phyloP scores from a whole-genome alignment of 2,888 invertebrate genomes.

The Salticus scenicus region DNA sequence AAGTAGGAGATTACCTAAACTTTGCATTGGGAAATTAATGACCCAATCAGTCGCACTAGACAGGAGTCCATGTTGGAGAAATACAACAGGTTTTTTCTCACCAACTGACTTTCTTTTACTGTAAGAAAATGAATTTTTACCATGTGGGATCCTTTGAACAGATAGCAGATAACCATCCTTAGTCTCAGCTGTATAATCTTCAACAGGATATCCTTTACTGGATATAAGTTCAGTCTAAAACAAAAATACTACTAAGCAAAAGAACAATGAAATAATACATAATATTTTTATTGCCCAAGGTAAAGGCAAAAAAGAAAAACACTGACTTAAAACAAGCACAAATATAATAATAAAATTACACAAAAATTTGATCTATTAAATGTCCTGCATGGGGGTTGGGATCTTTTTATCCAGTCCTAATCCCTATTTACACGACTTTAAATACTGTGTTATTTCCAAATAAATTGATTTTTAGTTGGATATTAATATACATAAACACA shows the following conservation, averaged over 20 bases:
- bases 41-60: slow-evolving; percentile 76
- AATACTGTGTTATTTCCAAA: too few relatives aligned
- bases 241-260: too few relatives aligned
- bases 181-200: slow-evolving; percentile 67
- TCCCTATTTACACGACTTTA: too few relatives aligned
- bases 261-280: too few relatives aligned
- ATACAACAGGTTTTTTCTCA: slow-evolving; percentile 72
- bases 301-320: neutral
- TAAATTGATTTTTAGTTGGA: too few relatives aligned
- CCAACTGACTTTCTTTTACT: too few relatives aligned
- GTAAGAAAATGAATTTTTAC: slow-evolving; percentile 2
- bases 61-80: slow-evolving; percentile 76
- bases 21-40: slow-evolving; percentile 75
- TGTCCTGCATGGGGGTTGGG: too few relatives aligned
- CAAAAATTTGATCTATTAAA: too few relatives aligned
- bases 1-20: slow-evolving; percentile 74
- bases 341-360: neutral
- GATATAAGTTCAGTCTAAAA: slow-evolving; percentile 55
- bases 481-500: too few relatives aligned
- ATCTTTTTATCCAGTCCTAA: too few relatives aligned
- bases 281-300: too few relatives aligned
- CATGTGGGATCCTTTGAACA: slow-evolving; percentile 69
- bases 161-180: slow-evolving; percentile 68
- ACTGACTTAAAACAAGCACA: neutral
- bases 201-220: slow-evolving; percentile 70